Evolutionary conservation across 2,113 vertebrate genomes (phyloP), one percentile per base, ranked within the genome.

Genomic region (Podarcis muralis): DNA sequence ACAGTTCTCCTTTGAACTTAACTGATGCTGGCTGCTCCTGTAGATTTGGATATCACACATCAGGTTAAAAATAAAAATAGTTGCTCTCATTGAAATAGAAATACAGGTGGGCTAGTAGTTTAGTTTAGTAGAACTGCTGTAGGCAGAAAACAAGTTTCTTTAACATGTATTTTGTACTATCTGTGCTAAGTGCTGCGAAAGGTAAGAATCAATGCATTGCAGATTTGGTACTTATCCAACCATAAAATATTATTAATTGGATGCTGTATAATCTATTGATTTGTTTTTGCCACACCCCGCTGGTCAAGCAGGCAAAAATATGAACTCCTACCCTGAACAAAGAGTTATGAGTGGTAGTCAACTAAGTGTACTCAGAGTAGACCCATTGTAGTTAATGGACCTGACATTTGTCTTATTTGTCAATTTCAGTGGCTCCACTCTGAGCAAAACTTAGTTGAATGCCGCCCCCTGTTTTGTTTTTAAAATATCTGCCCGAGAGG

Each of bases 141-240:
- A 37, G 16, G 32, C 18, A 69, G 68, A 43, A 48, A 48, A 23
- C 23, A 30, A 3, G 9, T 27, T 40, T 48, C 25, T 25, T 79
- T 48, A 1, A 30, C 43, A 53, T 53, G 4, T 57, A 6, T 53
- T 80, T 20, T 48, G 23, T 20, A 32, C 27, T 53, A 16, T 22
- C 6, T 35, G 53, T 62, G 30, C 77, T 62, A 35, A 18, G 30
- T 62, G 79, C 16, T 62, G n/a, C 0, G 53, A 35, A 81, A 81
- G n/a, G 79, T 65, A 91, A 87, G 37, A 83, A 76, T 66, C 72
- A 92, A 87, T 20, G 88, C 88, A 81, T 90, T 92, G 57, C 57
- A 83, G 57, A 82, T 27, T 81, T 78, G 40, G 35, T 80, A 15
- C 48, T 75, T 22, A 25, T 2, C 35, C 88, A 79, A 9, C 35